Conservation (phyloP, 2,888 invertebrate species). For the Plebejus anna region DNA sequence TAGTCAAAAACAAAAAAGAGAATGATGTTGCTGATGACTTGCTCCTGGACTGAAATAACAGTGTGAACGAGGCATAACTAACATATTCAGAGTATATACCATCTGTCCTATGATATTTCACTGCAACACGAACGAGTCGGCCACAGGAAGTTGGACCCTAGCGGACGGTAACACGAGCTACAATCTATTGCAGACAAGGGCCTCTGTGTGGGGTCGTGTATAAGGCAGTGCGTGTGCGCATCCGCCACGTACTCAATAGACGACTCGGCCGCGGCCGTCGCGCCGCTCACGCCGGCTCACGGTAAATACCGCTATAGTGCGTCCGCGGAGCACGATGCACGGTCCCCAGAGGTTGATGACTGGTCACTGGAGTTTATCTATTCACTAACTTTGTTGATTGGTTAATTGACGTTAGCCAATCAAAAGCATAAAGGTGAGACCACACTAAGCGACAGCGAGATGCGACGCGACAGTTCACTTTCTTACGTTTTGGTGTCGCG, state of each 20-base stretch:
- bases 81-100: not conserved
- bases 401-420: too few species aligned
- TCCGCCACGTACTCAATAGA: conserved; percentile 63
- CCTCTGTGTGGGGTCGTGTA: conserved; percentile 74
- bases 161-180: conserved; percentile 47
- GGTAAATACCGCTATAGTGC: conserved; percentile 48
- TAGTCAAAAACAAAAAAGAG: too few species aligned
- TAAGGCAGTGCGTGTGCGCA: conserved; percentile 72
- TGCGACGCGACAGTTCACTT: too few species aligned
- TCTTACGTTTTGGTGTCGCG: too few species aligned
- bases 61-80: not conserved
- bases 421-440: too few species aligned
- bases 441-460: too few species aligned
- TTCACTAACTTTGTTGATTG: too few species aligned
- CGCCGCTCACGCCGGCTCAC: conserved; percentile 50
- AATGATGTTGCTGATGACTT: not conserved
- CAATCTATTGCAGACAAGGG: conserved; percentile 68
- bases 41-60: not conserved
- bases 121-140: not conserved
- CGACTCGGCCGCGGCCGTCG: conserved; percentile 60
- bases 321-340: not conserved
- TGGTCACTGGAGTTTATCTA: too few species aligned
- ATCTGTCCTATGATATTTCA: not conserved
- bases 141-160: conserved; percentile 12
- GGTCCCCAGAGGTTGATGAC: not conserved